phyloP scores from a whole-genome alignment of 2,797 vertebrate species.

The Syngnathus rostellatus region DNA sequence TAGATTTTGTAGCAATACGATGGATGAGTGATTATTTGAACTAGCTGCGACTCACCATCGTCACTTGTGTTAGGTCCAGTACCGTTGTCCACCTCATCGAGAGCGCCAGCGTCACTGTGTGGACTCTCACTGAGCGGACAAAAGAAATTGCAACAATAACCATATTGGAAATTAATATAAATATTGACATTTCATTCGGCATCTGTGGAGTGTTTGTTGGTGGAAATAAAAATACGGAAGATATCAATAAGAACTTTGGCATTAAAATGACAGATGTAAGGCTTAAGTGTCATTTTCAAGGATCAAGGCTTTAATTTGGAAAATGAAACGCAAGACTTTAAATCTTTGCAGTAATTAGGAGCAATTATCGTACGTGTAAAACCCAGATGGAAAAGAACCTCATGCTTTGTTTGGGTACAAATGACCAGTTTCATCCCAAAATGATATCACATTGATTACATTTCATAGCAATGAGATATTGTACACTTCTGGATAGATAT shows the following conservation, averaged over 20 bases:
- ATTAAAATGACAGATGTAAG: no score
- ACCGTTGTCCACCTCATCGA: slow-evolving; percentile 88
- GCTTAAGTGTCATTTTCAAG: no score
- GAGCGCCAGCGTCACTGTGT: slow-evolving; percentile 86
- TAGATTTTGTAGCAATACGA: background rate
- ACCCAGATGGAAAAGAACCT: background rate
- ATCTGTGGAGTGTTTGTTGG: background rate
- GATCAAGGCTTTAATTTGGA: no score
- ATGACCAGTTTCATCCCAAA: no score
- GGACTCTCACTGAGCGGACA: slow-evolving; percentile 77
- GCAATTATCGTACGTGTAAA: background rate
- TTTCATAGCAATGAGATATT: background rate
- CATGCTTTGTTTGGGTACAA: no score
- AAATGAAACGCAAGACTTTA: background rate
- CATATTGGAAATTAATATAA: background rate
- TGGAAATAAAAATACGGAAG: no score
- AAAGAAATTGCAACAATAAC: background rate
- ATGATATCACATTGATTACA: no score
- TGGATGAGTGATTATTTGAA: background rate
- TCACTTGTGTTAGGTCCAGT: slow-evolving; percentile 90
- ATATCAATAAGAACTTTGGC: no score
- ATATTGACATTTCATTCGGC: background rate
- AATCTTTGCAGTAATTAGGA: background rate
- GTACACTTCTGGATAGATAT: no score
- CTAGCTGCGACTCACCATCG: slow-evolving; percentile 71